phyloP scores from a whole-genome alignment of 2,113 vertebrate species.

The Craseonycteris thonglongyai region DNA sequence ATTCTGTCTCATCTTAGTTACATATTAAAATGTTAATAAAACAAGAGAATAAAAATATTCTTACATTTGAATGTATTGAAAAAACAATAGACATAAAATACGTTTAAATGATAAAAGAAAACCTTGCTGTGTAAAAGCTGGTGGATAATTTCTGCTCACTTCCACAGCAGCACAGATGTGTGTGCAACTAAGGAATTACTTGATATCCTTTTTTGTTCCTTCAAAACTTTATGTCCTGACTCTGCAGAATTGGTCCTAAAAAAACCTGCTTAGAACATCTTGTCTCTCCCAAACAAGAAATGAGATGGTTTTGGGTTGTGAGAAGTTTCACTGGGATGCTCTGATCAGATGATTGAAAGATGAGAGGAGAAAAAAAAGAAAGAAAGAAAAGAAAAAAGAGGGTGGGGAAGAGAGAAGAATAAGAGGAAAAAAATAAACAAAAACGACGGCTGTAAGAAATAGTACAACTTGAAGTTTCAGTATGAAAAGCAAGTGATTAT shows the following conservation, averaged over 20 bases:
- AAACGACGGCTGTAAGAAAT: background rate
- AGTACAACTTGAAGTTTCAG: background rate
- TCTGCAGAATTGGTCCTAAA: background rate
- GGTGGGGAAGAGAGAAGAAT: background rate
- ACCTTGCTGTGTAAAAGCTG: background rate
- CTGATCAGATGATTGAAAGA: background rate
- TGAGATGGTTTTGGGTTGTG: background rate
- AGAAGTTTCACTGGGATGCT: background rate
- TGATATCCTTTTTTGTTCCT: background rate
- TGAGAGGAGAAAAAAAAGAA: background rate
- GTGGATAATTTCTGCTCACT: background rate
- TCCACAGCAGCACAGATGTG: background rate
- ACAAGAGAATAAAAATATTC: background rate
- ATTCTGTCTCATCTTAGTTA: background rate
- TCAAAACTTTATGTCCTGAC: background rate
- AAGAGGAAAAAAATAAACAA: background rate
- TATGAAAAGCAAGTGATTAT: background rate
- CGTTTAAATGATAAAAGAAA: background rate
- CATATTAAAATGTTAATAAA: background rate
- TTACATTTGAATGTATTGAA: background rate
- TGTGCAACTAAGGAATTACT: background rate
- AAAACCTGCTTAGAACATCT: background rate
- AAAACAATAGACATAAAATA: background rate
- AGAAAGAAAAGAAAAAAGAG: background rate
- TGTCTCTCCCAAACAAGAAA: background rate